Base-by-base conservation (phyloP, 2,113 vertebrate species). In the Arizona elegans region DNA sequence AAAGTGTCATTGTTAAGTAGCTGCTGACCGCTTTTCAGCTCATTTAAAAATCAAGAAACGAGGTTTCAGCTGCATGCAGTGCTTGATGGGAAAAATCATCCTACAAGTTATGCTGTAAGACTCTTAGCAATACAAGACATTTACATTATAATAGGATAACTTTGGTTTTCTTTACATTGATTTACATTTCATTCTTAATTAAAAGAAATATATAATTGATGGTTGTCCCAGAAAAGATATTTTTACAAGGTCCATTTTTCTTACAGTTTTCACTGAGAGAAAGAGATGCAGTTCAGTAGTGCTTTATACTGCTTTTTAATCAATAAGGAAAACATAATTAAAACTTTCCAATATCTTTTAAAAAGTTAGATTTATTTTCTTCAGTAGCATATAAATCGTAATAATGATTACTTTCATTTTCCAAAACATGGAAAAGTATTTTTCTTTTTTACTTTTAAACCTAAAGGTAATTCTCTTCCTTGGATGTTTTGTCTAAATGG, bases 51-150 rank as follows among this genome's bases (percentile, higher is more conserved):
- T 96, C 96, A 97, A 97, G 97, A 98, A 97, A 98, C 93, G 98
- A 98, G 98, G 98, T 98, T 97, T 97, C 97, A 97, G 97, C 97
- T 96, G 97, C 98, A 98, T 98, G 98, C 97, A 98, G 98, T 97
- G 97, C 96, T 97, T 97, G 97, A 96, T 96, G 97, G 97, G 96
- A 97, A 97, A 97, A 97, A 95, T 94, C 94, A 93, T 96, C 96
- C 96, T 96, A 95, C 97, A 97, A 95, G 95, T 96, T 93, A 97
- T 96, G 96, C 97, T 95, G 90, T 95, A 81, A 96, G 97, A 97
- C 97, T 96, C 87, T 95, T 97, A 98, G 97, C 97, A 98, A 97
- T 97, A 98, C 97, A 98, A 98, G 97, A 98, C 95, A 95, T 96
- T 92, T 97, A 98, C 96, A 93, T 97, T 96, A 96, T 98, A 98